These are phyloP conservation scores for Drosophila monieri DNA, from an alignment of 2,888 invertebrate genomes.

Conservation along the genomic window DNA sequence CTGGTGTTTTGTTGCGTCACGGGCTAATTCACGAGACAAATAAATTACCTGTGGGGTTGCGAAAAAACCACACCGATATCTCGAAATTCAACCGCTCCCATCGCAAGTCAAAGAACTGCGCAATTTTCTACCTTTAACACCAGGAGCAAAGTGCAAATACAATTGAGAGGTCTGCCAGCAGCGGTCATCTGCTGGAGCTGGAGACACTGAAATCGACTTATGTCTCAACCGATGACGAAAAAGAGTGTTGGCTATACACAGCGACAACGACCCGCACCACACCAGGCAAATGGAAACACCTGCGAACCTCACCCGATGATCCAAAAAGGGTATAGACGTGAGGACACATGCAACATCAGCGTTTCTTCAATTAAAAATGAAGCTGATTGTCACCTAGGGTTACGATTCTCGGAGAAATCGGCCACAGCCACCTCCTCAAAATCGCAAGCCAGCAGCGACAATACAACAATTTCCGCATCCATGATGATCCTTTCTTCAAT, in stretches of 20 bases:
- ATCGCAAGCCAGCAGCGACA: conserved; percentile 76
- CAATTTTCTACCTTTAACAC: conserved; percentile 93
- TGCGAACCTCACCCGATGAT: conserved; percentile 52
- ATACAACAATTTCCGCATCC: conserved; percentile 65
- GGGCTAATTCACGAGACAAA: conserved; percentile 56
- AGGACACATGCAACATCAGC: conserved; percentile 78
- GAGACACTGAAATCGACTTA: conserved; percentile 84
- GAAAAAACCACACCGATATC: conserved; percentile 84
- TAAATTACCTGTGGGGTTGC: conserved; percentile 79
- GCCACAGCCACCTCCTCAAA: conserved; percentile 67
- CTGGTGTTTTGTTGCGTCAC: conserved; percentile 26
- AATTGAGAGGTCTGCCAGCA: conserved; percentile 50
- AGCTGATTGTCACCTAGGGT: conserved; percentile 70
- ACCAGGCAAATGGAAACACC: conserved; percentile 68
- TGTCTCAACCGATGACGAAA: conserved; percentile 87
- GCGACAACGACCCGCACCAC: conserved; percentile 57
- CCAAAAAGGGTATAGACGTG: conserved; percentile 73
- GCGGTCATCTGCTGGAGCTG: conserved; percentile 31
- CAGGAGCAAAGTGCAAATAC: conserved; percentile 86
- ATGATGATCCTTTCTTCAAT: conserved; percentile 53
- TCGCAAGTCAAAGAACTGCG: conserved; percentile 92
- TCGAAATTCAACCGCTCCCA: conserved; percentile 89
- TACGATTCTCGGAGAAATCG: conserved; percentile 79
- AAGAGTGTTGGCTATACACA: conserved; percentile 84
- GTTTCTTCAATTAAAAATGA: conserved; percentile 48